Percentiles rank a stretch among this genome's conserved stretches.
Evolutionary conservation across 2,888 invertebrate species (phyloP).

Genomic region (Drosophila anomelani): DNA sequence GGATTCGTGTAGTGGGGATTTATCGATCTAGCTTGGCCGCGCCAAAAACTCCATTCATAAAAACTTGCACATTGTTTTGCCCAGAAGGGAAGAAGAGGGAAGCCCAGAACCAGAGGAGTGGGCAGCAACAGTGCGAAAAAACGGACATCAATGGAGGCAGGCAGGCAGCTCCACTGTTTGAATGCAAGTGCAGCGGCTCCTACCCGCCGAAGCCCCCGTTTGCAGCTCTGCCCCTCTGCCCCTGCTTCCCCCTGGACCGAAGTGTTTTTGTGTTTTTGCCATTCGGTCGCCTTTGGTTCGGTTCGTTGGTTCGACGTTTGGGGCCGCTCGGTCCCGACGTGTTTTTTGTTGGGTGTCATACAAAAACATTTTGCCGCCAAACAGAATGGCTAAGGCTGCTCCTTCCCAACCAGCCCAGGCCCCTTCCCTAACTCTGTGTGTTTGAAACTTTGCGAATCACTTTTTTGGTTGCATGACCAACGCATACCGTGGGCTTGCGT

Average conservation of each 20-base stretch:
- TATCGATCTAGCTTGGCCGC: constrained; percentile 83
- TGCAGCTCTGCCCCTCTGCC: constrained; percentile 13
- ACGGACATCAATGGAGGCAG: constrained; percentile 52
- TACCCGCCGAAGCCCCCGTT: constrained; percentile 11
- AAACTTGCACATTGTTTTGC: constrained; percentile 82
- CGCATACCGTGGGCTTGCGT: constrained; percentile 70
- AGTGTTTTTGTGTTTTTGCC: constrained; percentile 33
- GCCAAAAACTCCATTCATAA: constrained; percentile 84
- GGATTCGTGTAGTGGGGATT: constrained; percentile 79
- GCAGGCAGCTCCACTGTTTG: constrained; percentile 39
- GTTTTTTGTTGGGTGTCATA: constrained; percentile 69
- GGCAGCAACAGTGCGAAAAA: constrained; percentile 64
- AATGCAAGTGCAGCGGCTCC: constrained; percentile 73
- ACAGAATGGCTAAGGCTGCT: constrained; percentile 71
- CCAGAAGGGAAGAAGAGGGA: constrained; percentile 39
- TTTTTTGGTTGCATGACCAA: constrained; percentile 79
- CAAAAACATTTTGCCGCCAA: constrained; percentile 80
- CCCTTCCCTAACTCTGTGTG: constrained; percentile 16
- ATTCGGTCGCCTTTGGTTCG: constrained; percentile 49
- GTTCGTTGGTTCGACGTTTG: constrained; percentile 58
- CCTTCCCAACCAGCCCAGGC: constrained; percentile 6
- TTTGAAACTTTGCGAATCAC: constrained; percentile 73
- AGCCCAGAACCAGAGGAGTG: constrained; percentile 55
- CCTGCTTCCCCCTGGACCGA: constrained; percentile 17
- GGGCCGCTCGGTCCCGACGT: constrained; percentile 54